Percentiles rank a stretch among this genome's conserved stretches.
These are phyloP conservation scores for Epinephelus moara DNA, from an alignment of 2,113 vertebrate species.

Conservation along the genomic window DNA sequence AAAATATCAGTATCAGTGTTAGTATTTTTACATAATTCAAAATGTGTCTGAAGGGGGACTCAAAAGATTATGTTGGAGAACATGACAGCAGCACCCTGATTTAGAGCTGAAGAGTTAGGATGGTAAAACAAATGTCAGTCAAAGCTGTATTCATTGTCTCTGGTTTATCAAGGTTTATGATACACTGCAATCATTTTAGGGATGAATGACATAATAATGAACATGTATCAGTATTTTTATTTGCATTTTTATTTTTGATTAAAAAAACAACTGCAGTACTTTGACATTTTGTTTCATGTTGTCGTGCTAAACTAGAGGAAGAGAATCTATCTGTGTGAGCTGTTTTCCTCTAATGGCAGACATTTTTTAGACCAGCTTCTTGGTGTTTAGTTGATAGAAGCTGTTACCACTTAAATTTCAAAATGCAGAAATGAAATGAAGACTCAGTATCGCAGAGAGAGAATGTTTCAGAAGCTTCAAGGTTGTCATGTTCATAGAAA, in stretches of 20 bases:
- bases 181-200: background rate
- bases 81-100: background rate
- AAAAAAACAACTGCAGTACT: too few relatives aligned
- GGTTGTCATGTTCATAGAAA: background rate
- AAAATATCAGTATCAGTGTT: too few relatives aligned
- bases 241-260: too few relatives aligned
- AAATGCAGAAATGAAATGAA: too few relatives aligned
- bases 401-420: background rate
- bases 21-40: too few relatives aligned
- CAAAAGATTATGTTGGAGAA: background rate
- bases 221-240: background rate
- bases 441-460: background rate
- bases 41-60: too few relatives aligned
- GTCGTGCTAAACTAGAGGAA: too few relatives aligned
- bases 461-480: background rate
- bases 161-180: background rate
- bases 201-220: too few relatives aligned
- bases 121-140: background rate
- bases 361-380: background rate
- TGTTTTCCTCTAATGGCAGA: too few relatives aligned
- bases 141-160: background rate
- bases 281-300: too few relatives aligned
- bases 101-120: background rate
- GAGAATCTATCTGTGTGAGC: too few relatives aligned
- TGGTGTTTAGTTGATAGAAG: background rate